A percentile compares a stretch with the other conserved stretches of the same genome.
phyloP scores from a whole-genome alignment of 2,797 vertebrate species.

The Poecilia velifera region DNA sequence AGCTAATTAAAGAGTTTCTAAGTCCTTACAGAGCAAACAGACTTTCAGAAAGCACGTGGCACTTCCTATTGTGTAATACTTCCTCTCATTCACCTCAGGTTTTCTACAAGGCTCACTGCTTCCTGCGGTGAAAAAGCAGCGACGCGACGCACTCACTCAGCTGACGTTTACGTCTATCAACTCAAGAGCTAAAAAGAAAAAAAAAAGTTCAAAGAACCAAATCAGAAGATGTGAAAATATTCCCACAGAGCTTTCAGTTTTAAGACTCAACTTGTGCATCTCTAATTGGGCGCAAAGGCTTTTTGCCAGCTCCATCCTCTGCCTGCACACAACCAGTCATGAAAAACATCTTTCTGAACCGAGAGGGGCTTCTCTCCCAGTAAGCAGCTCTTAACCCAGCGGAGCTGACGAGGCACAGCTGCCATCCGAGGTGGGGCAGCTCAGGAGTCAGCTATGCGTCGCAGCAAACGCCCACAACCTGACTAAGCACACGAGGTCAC shows the following conservation, averaged over 20 bases:
- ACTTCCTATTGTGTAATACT: constrained; percentile 83
- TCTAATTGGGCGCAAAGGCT: constrained; percentile 26
- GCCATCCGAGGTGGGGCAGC: constrained; percentile 48
- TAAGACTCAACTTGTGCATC: constrained; percentile 25
- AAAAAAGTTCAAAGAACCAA: background rate
- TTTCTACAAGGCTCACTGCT: constrained; percentile 57
- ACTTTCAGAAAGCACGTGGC: constrained; percentile 32
- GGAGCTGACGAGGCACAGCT: constrained; percentile 36
- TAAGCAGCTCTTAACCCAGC: constrained; percentile 28
- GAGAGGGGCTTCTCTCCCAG: constrained; percentile 1
- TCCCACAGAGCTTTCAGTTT: background rate
- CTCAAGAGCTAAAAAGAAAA: background rate
- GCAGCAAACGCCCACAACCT: constrained; percentile 36
- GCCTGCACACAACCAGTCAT: constrained; percentile 64
- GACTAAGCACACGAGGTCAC: constrained; percentile 24
- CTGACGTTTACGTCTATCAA: constrained; percentile 7
- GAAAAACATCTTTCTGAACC: background rate
- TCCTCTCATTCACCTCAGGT: constrained; percentile 77
- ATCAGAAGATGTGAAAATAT: background rate
- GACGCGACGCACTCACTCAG: constrained; percentile 11
- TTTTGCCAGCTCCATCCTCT: constrained; percentile 7
- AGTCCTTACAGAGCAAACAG: constrained; percentile 59
- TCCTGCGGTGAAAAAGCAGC: constrained; percentile 33
- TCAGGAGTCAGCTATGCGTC: constrained; percentile 50
- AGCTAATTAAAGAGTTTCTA: constrained; percentile 19